Conservation (phyloP, 2,113 vertebrate species). For the Chlorodrepanis virens region DNA sequence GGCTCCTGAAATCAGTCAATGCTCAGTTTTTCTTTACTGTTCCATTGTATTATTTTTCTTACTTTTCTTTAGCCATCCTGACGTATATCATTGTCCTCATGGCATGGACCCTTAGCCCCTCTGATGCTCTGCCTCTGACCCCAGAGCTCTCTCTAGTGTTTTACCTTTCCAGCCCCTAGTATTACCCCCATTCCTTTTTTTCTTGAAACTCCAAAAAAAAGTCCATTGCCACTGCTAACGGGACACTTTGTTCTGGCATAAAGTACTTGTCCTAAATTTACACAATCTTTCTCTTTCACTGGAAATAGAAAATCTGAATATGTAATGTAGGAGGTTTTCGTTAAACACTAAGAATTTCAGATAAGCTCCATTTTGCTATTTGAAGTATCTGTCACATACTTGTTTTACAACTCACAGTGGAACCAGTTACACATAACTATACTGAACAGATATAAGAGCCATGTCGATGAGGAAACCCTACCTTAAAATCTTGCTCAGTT, state of each 20-base stretch:
- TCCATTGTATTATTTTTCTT: neutral
- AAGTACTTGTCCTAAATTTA: neutral
- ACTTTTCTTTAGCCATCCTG: neutral
- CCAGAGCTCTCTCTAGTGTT: neutral
- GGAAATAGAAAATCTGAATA: neutral
- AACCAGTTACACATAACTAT: neutral
- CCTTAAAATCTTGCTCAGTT: neutral
- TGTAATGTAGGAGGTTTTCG: neutral
- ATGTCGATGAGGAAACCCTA: neutral
- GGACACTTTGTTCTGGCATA: neutral
- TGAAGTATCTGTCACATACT: neutral
- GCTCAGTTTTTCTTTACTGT: neutral
- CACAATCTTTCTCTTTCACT: neutral
- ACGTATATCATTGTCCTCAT: neutral
- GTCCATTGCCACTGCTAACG: neutral
- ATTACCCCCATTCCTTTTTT: neutral
- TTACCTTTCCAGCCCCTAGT: neutral
- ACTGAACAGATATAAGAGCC: neutral
- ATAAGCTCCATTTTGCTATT: neutral
- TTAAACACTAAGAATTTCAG: neutral
- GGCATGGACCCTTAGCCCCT: accelerated
- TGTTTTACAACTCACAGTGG: neutral
- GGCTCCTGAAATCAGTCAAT: neutral
- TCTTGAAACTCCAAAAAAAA: neutral
- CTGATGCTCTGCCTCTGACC: neutral